Conservation (phyloP, 2,113 vertebrate species). For the Pristiophorus japonicus region DNA sequence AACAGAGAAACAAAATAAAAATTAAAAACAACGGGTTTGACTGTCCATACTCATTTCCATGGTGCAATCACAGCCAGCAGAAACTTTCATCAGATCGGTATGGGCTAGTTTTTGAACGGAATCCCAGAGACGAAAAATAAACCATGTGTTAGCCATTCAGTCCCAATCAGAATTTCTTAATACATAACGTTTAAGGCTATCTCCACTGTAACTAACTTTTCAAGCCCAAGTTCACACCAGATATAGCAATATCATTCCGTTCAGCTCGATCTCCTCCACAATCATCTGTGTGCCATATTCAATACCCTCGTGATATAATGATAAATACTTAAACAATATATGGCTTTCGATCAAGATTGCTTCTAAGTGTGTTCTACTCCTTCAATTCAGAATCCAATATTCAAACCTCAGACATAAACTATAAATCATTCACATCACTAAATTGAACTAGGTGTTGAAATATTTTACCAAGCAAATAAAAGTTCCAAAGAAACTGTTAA, state of each 20-base stretch:
- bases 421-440: slow-evolving; percentile 27
- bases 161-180: not conserved
- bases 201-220: slow-evolving; percentile 12
- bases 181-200: slow-evolving; percentile 12
- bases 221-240: slow-evolving; percentile 33
- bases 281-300: slow-evolving; percentile 34
- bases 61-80: not conserved
- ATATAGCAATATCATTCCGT: slow-evolving; percentile 27
- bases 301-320: slow-evolving; percentile 33
- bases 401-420: slow-evolving; percentile 22
- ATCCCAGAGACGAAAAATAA: not conserved
- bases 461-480: slow-evolving; percentile 24
- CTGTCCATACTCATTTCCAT: not conserved
- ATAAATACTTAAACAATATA: slow-evolving; percentile 23
- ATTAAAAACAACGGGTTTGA: too few relatives aligned
- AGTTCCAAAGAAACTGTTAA: not conserved
- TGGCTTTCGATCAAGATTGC: slow-evolving; percentile 28
- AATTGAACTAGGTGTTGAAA: not conserved
- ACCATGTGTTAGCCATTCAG: not conserved
- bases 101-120: not conserved
- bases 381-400: slow-evolving; percentile 36
- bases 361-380: slow-evolving; percentile 25
- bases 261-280: slow-evolving; percentile 31
- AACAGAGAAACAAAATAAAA: too few relatives aligned
- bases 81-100: not conserved